Evolutionary conservation across 30 jellyfish, hydroid and myxozoan genomes (phyloP), one percentile per base, ranked within the genome.

Genomic region (Aurelia sp.): DNA sequence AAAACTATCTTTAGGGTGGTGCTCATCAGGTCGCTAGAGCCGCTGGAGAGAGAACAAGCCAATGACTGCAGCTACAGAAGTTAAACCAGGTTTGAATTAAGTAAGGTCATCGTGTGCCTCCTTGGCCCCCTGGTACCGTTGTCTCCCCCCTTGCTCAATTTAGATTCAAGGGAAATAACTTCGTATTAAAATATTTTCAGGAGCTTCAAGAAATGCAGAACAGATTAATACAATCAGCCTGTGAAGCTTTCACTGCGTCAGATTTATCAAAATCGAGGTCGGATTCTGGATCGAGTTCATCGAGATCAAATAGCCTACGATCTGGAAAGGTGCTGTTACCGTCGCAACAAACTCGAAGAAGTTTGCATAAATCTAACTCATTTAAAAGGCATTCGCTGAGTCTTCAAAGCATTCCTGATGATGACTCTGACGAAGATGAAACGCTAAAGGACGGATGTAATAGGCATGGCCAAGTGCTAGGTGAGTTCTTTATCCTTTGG

Each of bases 131-230:
- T 0, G 33, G 2, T 27, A 27, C 50, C 50, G 10, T 37, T 37
- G 7, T 37, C 50, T 37, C 50, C 10, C 4, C 10, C 50, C 50
- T 37, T 37, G 50, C 50, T 37, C 50, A 4, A 0, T 37, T 37
- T 37, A 37, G 50, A 0, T 37, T 37, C 50, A 37, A 37, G 10
- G 3, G 7, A 37, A 37, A 7, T 3, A 37, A 37, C 50, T 37
- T 5, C 50, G 50, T 37, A 44, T 44, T 7, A 44, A 44, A 44
- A 7, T 44, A 37, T 10, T 17, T 31, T 65, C 77, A 94, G 99
- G 99, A 94, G 48, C 86, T 94, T 12, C 97, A 90, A 71, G 99
- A 94, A 59, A 94, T 89, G 97, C 99, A 94, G 76, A 94, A 89
- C 81, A 91, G 99, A 7, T 62, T 94, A 17, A 86, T 94, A 59